These are phyloP conservation scores for Petrolisthes manimaculis DNA, from an alignment of 2,888 invertebrate genomes.

Conservation along the genomic window DNA sequence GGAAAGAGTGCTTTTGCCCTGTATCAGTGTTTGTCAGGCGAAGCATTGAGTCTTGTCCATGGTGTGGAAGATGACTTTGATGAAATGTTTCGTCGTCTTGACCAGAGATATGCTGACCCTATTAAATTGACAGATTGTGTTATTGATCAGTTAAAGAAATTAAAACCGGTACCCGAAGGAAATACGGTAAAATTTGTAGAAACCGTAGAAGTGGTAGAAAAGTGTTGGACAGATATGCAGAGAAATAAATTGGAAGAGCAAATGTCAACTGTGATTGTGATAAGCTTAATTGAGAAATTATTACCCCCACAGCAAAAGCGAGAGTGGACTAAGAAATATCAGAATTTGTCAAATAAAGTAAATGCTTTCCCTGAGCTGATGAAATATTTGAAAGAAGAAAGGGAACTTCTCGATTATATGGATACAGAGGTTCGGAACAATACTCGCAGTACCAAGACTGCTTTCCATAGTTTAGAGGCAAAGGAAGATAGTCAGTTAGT, in stretches of 20 bases:
- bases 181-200: not conserved
- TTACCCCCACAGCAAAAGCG: not conserved
- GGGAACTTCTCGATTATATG: not conserved
- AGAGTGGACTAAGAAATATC: not conserved
- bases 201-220: not conserved
- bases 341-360: not conserved
- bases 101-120: conserved; percentile 1
- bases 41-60: conserved; percentile 6
- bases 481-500: too few relatives aligned
- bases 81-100: conserved; percentile 1
- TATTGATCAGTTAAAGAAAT: not conserved
- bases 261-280: not conserved
- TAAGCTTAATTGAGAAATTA: not conserved
- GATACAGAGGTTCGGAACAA: conserved; percentile 1
- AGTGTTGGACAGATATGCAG: not conserved
- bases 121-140: conserved; percentile 9
- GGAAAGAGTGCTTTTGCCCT: not conserved
- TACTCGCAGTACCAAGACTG: not conserved
- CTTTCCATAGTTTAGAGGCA: not conserved
- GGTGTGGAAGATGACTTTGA: conserved; percentile 12
- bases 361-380: not conserved
- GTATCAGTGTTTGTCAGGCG: not conserved
- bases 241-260: not conserved
- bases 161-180: not conserved
- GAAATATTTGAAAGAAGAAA: conserved; percentile 4